Percentiles rank a stretch among this genome's conserved stretches.
These are phyloP conservation scores for Callionymus lyra DNA, from an alignment of 2,113 vertebrate species.

Conservation along the genomic window DNA sequence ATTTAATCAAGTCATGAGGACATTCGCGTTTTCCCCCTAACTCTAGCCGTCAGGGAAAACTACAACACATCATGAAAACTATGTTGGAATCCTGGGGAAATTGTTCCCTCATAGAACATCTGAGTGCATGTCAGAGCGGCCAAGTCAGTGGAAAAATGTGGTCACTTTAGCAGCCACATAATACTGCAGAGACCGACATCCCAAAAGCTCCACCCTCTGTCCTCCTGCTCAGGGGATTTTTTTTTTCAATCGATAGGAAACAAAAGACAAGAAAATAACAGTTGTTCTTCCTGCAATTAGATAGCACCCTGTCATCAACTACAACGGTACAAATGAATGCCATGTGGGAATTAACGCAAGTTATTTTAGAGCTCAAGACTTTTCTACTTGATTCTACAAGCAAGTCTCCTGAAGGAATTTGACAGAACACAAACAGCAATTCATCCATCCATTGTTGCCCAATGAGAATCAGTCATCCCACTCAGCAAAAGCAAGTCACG, in stretches of 20 bases:
- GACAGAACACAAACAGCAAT: slow-evolving; percentile 26
- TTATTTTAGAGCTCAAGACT: not conserved
- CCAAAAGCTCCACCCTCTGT: slow-evolving; percentile 26
- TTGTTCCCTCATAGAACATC: slow-evolving; percentile 19
- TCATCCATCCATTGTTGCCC: slow-evolving; percentile 39
- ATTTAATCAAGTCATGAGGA: slow-evolving; percentile 10
- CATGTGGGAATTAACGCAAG: too few relatives aligned
- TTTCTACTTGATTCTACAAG: not conserved
- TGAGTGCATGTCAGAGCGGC: slow-evolving; percentile 36
- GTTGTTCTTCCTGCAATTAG: too few relatives aligned
- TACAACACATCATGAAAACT: slow-evolving; percentile 38
- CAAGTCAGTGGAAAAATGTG: slow-evolving; percentile 54
- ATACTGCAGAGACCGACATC: slow-evolving; percentile 7
- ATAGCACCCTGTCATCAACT: too few relatives aligned
- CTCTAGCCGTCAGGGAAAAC: slow-evolving; percentile 27
- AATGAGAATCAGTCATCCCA: slow-evolving; percentile 33
- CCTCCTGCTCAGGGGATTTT: slow-evolving; percentile 18
- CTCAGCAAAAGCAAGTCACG: slow-evolving; percentile 44
- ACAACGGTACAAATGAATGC: too few relatives aligned
- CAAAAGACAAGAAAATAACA: not conserved
- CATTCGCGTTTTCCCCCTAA: not conserved
- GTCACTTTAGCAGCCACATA: slow-evolving; percentile 26
- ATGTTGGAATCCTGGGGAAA: slow-evolving; percentile 11
- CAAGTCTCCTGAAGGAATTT: slow-evolving; percentile 1
- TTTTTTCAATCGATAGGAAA: slow-evolving; percentile 6